These are phyloP conservation scores for Reticulitermes lucifugus DNA, from an alignment of 2,888 invertebrate genomes.

Conservation along the genomic window DNA sequence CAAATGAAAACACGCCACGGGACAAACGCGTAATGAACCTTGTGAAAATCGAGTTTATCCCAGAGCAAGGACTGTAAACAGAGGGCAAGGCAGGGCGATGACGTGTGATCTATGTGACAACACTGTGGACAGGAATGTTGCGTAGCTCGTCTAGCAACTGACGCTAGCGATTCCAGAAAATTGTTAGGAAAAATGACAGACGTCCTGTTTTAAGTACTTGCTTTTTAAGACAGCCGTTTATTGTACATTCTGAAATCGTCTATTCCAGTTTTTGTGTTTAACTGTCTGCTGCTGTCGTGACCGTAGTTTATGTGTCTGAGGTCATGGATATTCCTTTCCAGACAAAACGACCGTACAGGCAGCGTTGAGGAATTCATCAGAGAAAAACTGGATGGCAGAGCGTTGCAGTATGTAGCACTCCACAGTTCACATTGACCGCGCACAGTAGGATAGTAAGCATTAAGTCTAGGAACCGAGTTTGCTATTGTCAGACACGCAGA, in stretches of 20 bases:
- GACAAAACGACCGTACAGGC: slow-evolving; percentile 1
- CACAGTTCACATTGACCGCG: too few relatives aligned
- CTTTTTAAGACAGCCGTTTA: background rate
- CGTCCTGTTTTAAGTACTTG: slow-evolving; percentile 23
- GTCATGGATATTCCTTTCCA: slow-evolving; percentile 32
- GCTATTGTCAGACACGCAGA: too few relatives aligned
- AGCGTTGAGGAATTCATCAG: background rate
- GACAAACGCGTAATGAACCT: too few relatives aligned
- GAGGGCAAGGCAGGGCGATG: slow-evolving; percentile 7
- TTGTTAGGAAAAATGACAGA: slow-evolving; percentile 32
- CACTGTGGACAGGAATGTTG: slow-evolving; percentile 18
- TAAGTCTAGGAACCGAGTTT: too few relatives aligned
- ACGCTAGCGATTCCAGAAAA: slow-evolving; percentile 25
- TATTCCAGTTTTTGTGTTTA: slow-evolving; percentile 9
- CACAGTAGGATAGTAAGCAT: too few relatives aligned
- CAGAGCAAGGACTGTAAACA: too few relatives aligned
- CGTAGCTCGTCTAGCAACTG: slow-evolving; percentile 29
- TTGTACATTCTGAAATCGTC: slow-evolving; percentile 32
- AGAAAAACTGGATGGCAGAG: slow-evolving; percentile 4
- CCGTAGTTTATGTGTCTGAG: slow-evolving; percentile 17
- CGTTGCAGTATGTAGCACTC: background rate
- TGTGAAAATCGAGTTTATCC: too few relatives aligned
- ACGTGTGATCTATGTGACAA: slow-evolving; percentile 4
- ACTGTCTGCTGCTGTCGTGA: slow-evolving; percentile 10
- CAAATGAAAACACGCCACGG: too few relatives aligned